phyloP scores from a whole-genome alignment of 1,140 invertebrate species.

The Oryzaephilus surinamensis region DNA sequence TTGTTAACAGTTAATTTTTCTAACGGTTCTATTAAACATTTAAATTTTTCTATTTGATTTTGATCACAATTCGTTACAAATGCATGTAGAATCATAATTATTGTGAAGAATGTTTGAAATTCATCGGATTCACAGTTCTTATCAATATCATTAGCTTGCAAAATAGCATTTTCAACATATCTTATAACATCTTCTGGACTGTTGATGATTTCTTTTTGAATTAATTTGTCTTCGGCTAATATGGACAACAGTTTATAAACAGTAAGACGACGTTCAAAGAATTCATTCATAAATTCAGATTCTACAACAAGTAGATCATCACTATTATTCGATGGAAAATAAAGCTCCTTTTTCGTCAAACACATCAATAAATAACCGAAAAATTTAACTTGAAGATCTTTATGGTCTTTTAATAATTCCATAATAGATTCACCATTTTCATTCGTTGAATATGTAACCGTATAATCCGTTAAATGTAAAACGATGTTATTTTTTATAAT shows the following conservation, averaged over 20 bases:
- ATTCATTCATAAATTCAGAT: conserved; percentile 14
- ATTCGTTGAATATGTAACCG: neutral
- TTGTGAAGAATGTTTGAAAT: conserved; percentile 34
- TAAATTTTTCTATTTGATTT: conserved; percentile 14
- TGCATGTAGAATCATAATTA: conserved; percentile 40
- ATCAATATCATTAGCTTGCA: too few relatives aligned
- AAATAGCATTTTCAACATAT: conserved; percentile 25
- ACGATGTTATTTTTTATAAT: neutral
- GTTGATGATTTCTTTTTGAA: conserved; percentile 32
- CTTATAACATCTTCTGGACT: conserved; percentile 28
- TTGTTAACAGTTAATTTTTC: conserved; percentile 19
- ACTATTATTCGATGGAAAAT: conserved; percentile 11
- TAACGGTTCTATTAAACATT: conserved; percentile 17
- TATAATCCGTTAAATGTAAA: too few relatives aligned
- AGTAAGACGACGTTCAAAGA: conserved; percentile 19
- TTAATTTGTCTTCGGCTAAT: conserved; percentile 32
- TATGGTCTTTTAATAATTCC: conserved; percentile 8
- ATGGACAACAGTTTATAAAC: conserved; percentile 26
- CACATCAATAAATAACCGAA: conserved; percentile 11
- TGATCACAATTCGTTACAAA: conserved; percentile 29
- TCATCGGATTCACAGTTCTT: conserved; percentile 23
- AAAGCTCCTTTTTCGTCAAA: conserved; percentile 7
- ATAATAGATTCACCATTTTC: neutral
- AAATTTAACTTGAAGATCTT: conserved; percentile 2
- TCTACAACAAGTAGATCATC: conserved; percentile 17